These are phyloP conservation scores for Papilio elwesi DNA, from an alignment of 2,888 invertebrate species.

Conservation along the genomic window DNA sequence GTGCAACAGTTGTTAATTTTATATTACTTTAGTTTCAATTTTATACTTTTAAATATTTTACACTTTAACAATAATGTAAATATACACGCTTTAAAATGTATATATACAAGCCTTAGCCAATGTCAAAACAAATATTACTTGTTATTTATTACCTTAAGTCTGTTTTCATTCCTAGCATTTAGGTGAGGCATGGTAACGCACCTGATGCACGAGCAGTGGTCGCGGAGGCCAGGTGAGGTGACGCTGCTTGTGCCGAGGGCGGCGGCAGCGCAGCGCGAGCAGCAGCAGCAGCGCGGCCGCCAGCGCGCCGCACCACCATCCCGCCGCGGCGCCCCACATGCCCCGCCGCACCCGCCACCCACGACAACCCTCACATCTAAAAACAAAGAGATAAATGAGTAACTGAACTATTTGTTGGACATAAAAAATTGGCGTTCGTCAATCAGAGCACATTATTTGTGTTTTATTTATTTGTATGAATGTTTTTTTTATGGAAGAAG, in stretches of 20 bases:
- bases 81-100: no score
- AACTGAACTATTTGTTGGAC: background rate
- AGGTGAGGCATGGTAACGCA: constrained; percentile 29
- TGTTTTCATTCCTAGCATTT: no score
- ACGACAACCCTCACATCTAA: constrained; percentile 79
- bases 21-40: no score
- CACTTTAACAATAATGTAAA: background rate
- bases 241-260: constrained; percentile 51
- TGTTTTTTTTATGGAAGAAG: no score
- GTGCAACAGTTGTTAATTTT: no score
- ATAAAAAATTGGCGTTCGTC: no score
- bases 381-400: constrained; percentile 10
- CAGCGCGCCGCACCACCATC: constrained; percentile 75
- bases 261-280: constrained; percentile 67
- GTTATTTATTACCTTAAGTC: constrained; percentile 8
- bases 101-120: no score
- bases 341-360: constrained; percentile 71
- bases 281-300: constrained; percentile 70
- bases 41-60: background rate
- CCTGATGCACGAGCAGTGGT: constrained; percentile 47
- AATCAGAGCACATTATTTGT: no score
- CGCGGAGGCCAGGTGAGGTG: constrained; percentile 44
- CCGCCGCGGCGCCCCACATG: constrained; percentile 75
- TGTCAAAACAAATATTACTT: no score
- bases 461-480: no score